phyloP scores from a whole-genome alignment of 1,140 invertebrate genomes.

The Hylaeus anthracinus region DNA sequence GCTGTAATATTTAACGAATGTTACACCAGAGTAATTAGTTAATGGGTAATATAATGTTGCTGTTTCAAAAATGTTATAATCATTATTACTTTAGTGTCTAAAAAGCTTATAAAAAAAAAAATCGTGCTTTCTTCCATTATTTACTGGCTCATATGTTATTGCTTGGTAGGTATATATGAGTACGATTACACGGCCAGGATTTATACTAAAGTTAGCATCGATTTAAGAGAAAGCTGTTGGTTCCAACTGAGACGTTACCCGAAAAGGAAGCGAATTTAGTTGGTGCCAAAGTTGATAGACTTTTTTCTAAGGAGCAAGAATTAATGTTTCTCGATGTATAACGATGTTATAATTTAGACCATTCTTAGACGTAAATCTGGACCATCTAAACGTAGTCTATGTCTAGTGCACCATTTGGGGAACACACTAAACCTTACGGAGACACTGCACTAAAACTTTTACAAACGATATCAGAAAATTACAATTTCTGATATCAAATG shows the following conservation, averaged over 20 bases:
- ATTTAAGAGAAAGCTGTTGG: no score
- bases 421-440: constrained; percentile 25
- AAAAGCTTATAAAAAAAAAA: constrained; percentile 33
- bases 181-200: no score
- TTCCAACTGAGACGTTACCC: no score
- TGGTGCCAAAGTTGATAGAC: no score
- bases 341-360: no score
- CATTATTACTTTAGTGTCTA: constrained; percentile 32
- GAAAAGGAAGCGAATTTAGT: no score
- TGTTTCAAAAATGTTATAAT: constrained; percentile 39
- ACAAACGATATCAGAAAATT: constrained; percentile 19
- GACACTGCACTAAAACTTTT: constrained; percentile 10
- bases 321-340: no score
- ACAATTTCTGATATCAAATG: not conserved
- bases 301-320: no score
- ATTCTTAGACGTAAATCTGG: no score
- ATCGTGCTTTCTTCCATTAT: constrained; percentile 43
- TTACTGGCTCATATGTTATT: constrained; percentile 17
- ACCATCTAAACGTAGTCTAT: not conserved
- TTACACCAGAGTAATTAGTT: constrained; percentile 31
- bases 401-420: constrained; percentile 37
- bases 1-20: constrained; percentile 7
- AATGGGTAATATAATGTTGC: constrained; percentile 24
- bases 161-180: not conserved
- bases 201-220: no score